phyloP scores from a whole-genome alignment of 2,888 invertebrate species.

The Microdon myrmicae region DNA sequence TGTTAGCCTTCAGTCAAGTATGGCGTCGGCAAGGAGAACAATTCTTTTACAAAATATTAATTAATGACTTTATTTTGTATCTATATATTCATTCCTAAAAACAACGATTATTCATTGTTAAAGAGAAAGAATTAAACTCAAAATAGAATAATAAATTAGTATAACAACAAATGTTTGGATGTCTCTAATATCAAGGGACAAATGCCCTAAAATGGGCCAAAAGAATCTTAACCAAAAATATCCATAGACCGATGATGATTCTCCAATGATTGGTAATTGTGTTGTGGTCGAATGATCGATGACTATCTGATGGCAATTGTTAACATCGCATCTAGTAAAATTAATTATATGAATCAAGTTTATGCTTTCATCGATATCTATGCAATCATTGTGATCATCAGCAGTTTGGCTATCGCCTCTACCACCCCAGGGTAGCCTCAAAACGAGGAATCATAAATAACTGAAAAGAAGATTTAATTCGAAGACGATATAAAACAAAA shows the following conservation, averaged over 20 bases:
- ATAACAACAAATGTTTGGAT: constrained; percentile 29
- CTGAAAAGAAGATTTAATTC: constrained; percentile 39
- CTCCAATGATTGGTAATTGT: constrained; percentile 6
- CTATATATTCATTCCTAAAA: too few species aligned
- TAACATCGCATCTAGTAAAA: constrained; percentile 23
- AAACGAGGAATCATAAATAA: constrained; percentile 49
- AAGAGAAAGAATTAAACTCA: constrained; percentile 2
- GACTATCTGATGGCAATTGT: constrained; percentile 27
- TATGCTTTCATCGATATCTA: constrained; percentile 5
- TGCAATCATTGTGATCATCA: constrained; percentile 19
- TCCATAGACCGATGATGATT: constrained; percentile 7
- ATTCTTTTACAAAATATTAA: too few species aligned
- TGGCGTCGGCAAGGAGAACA: too few species aligned
- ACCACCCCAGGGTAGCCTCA: constrained; percentile 23
- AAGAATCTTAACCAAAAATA: constrained; percentile 8
- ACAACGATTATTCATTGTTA: constrained; percentile 1
- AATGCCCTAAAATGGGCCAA: constrained; percentile 4
- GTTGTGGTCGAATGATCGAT: constrained; percentile 27
- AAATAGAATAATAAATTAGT: constrained; percentile 26
- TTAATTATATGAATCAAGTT: constrained; percentile 20
- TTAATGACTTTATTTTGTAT: too few species aligned
- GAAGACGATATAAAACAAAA: constrained; percentile 32
- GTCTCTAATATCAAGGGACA: constrained; percentile 19
- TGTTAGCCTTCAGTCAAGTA: too few species aligned
- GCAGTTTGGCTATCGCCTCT: constrained; percentile 17